A percentile compares a stretch with the other conserved stretches of the same genome.
phyloP scores from a whole-genome alignment of 2,797 vertebrate species.

The Hemibagrus guttatus region DNA sequence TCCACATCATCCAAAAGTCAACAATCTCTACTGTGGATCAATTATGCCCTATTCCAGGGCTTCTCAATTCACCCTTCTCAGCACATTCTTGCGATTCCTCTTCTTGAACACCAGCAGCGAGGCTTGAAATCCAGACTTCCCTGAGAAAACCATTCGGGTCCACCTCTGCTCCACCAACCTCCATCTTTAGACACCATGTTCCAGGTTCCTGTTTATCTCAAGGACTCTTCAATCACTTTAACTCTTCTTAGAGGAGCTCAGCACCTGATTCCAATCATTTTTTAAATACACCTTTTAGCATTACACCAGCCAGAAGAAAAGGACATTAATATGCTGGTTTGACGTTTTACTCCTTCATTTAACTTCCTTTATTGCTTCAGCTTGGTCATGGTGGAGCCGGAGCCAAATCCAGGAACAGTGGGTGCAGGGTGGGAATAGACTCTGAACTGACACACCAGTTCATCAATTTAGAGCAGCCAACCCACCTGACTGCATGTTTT shows the following conservation, averaged over 20 bases:
- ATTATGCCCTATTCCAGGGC: not conserved
- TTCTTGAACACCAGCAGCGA: not conserved
- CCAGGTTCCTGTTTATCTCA: not conserved
- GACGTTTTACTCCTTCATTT: not conserved
- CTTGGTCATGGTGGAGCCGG: not conserved
- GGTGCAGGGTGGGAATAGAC: not conserved
- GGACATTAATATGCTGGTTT: not conserved
- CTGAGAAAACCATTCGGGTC: not conserved
- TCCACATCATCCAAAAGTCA: not conserved
- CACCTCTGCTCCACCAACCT: not conserved
- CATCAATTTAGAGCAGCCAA: not conserved
- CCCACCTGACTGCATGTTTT: not conserved
- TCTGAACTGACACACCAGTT: not conserved
- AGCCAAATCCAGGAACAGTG: not conserved
- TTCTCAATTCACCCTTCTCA: not conserved
- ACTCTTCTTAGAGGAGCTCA: not conserved
- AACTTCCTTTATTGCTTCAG: not conserved
- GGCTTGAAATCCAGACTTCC: constrained; percentile 8
- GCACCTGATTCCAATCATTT: not conserved
- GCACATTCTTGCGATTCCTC: constrained; percentile 11
- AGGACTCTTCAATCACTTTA: not conserved
- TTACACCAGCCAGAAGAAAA: not conserved
- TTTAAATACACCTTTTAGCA: not conserved
- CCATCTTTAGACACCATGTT: not conserved
- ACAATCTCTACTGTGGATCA: not conserved